Evolutionary conservation across 2,888 invertebrate species (phyloP).

Genomic region (Lasioglossum leucozonium): DNA sequence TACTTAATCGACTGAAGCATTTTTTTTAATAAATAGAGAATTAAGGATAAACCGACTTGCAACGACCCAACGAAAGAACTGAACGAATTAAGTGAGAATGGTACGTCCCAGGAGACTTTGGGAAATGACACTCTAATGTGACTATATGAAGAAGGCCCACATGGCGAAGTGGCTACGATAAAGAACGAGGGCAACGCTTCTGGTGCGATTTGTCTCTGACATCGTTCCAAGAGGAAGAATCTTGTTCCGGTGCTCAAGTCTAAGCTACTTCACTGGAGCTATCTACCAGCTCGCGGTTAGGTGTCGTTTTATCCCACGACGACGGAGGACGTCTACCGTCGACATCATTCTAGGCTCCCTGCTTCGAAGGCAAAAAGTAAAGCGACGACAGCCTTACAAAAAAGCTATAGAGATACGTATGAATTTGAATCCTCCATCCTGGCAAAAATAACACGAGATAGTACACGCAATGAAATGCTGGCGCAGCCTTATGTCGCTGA

Average conservation of each 20-base stretch:
- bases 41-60: too few species aligned
- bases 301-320: slow-evolving; percentile 58
- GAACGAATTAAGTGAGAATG: too few species aligned
- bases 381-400: slow-evolving; percentile 13
- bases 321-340: slow-evolving; percentile 32
- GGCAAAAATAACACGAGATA: slow-evolving; percentile 13
- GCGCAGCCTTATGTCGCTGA: neutral
- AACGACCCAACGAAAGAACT: too few species aligned
- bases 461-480: slow-evolving; percentile 36
- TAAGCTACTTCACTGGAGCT: slow-evolving; percentile 58
- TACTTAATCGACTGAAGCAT: too few species aligned
- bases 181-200: slow-evolving; percentile 46
- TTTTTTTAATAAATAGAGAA: too few species aligned
- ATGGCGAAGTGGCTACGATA: slow-evolving; percentile 30
- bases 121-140: slow-evolving; percentile 56
- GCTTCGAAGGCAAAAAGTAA: slow-evolving; percentile 35
- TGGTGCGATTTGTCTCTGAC: slow-evolving; percentile 68
- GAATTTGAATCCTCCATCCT: slow-evolving; percentile 35
- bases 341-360: slow-evolving; percentile 35
- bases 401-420: neutral
- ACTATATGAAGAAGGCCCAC: slow-evolving; percentile 17
- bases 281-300: slow-evolving; percentile 33
- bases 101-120: slow-evolving; percentile 10
- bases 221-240: slow-evolving; percentile 62
- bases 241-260: slow-evolving; percentile 62